These are phyloP conservation scores for Neolamprologus ventralis DNA, from an alignment of 2,113 vertebrate species.

Conservation along the genomic window DNA sequence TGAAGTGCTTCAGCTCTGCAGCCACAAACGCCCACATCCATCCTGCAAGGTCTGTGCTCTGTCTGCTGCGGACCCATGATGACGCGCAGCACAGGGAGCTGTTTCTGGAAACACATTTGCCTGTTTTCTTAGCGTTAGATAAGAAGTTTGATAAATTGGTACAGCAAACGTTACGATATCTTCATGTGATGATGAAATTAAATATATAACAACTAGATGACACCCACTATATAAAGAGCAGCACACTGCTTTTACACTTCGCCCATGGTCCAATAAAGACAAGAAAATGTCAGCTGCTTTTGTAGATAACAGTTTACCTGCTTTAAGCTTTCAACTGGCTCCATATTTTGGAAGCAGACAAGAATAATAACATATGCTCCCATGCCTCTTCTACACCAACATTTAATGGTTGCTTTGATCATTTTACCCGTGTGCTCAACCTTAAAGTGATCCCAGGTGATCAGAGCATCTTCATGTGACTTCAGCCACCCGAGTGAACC, in stretches of 20 bases:
- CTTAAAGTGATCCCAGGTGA: not conserved
- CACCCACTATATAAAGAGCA: not conserved
- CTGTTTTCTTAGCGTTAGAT: not conserved
- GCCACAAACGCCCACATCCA: constrained; percentile 52
- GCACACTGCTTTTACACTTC: not conserved
- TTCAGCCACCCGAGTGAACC: not conserved
- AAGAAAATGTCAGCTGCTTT: not conserved
- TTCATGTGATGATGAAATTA: not conserved
- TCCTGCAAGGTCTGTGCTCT: constrained; percentile 38
- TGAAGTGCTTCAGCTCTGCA: constrained; percentile 4
- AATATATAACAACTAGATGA: not conserved
- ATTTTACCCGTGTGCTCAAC: not conserved
- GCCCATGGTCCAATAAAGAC: not conserved
- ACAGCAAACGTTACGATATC: not conserved
- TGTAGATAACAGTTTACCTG: not conserved
- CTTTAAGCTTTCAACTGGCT: not conserved
- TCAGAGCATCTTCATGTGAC: not conserved
- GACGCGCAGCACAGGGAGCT: not conserved
- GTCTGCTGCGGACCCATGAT: constrained; percentile 14
- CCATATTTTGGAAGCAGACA: not conserved
- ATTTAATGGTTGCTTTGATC: not conserved
- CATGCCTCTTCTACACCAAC: not conserved
- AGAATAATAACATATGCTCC: not conserved
- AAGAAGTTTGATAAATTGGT: not conserved
- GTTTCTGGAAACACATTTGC: not conserved